Evolutionary conservation across 2,113 vertebrate species (phyloP), one percentile per base, ranked within the genome.

Genomic region (Paracanthobrama guichenoti): DNA sequence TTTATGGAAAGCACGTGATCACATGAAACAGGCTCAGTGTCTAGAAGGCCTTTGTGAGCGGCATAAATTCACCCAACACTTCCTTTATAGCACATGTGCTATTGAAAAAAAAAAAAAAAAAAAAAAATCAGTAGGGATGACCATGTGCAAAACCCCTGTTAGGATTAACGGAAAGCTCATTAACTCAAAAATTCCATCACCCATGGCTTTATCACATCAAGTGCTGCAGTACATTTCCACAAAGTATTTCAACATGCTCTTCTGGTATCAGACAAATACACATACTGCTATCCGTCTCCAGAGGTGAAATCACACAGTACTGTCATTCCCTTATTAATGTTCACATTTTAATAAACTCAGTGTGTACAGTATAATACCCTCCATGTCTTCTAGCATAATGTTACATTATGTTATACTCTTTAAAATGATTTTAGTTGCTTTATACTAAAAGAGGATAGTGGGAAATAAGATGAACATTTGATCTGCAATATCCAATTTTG

Each of bases 131-230:
- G 22, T 22, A 9, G 16, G 24, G 53, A 35, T 64, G 26, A 50
- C 28, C 75, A 48, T 79, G 57, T 64, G 55, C n/a, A 79, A 48
- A 74, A 76, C 16, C 12, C 8, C 53, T 79, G 71, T 24, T 72
- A 79, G 79, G 62, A 75, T 85, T 79, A 72, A 64, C 7, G 22
- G 79, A 79, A 22, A 46, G 46, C 57, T 64, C 62, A 62, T 85
- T 78, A 84, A 53, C n/a, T 60, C 1, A 64, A 50, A 69, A 53
- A 84, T 69, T 59, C 62, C 74, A 78, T 35, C 50, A 55, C 24
- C 66, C n/a, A 28, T 78, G 31, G 74, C 60, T 79, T 84, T 42
- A 84, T 84, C 62, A 55, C 67, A 26, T 78, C 13, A 71, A 59
- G 24, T 77, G 31, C 18, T 60, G 44, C 50, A 64, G 73, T 84